These are phyloP conservation scores for Batillaria attramentaria DNA, from an alignment of 1,140 invertebrate species.

Conservation along the genomic window DNA sequence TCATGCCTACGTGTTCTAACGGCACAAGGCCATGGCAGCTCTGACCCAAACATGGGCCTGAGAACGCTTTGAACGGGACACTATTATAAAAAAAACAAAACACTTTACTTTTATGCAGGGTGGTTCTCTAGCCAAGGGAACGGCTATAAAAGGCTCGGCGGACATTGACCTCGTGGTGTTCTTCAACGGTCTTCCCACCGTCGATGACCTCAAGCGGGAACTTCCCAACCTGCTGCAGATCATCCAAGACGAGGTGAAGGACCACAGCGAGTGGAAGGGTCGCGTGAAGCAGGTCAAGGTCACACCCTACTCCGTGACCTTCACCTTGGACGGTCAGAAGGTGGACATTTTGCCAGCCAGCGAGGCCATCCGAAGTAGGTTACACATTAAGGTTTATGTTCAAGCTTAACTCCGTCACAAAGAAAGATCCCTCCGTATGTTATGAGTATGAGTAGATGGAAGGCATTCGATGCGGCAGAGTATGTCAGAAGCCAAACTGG, in stretches of 20 bases:
- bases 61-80: no score
- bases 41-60: no score
- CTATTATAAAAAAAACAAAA: not conserved
- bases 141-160: constrained; percentile 4
- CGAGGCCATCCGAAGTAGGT: no score
- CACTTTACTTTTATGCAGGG: not conserved
- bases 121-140: constrained; percentile 23
- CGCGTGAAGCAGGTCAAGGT: not conserved
- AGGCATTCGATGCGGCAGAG: no score
- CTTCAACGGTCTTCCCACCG: not conserved
- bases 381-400: no score
- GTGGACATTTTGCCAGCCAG: constrained; percentile 18
- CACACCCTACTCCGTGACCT: not conserved
- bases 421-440: no score
- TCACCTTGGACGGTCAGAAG: constrained; percentile 9
- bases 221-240: not conserved
- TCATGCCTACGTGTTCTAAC: no score
- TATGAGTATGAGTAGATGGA: no score
- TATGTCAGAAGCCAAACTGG: no score
- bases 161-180: constrained; percentile 33
- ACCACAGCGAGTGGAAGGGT: not conserved
- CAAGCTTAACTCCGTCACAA: no score
- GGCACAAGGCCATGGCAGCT: no score
- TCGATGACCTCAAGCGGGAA: not conserved
- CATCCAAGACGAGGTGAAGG: not conserved